Conservation (phyloP, 2,888 invertebrate genomes). For the Amblyteles armatorius region DNA sequence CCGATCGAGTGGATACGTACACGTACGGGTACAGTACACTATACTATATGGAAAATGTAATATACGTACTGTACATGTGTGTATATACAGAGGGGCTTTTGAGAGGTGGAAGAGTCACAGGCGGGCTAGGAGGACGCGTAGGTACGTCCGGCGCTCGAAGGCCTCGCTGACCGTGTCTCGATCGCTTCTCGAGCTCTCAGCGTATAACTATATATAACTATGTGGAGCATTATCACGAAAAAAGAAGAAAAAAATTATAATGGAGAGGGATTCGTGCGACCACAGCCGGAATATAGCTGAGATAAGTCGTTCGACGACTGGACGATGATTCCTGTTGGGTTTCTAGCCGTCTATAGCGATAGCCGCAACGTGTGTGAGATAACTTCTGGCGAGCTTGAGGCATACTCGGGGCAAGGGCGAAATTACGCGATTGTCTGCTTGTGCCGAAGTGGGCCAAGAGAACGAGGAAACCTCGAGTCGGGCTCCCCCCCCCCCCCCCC, state of each 20-base stretch:
- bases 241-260: constrained; percentile 33
- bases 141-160: constrained; percentile 50
- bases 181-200: constrained; percentile 23
- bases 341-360: not conserved
- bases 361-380: constrained; percentile 16
- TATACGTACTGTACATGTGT: constrained; percentile 39
- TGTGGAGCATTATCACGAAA: constrained; percentile 8
- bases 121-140: constrained; percentile 4
- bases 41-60: constrained; percentile 58
- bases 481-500: not conserved
- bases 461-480: constrained; percentile 64
- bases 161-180: constrained; percentile 49
- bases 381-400: constrained; percentile 36
- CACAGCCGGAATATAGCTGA: constrained; percentile 23
- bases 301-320: not conserved
- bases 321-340: not conserved
- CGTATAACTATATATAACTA: constrained; percentile 33
- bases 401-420: constrained; percentile 66
- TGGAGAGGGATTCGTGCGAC: constrained; percentile 17
- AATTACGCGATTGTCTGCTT: constrained; percentile 63
- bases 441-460: constrained; percentile 73
- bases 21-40: constrained; percentile 10
- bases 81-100: constrained; percentile 49
- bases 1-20: constrained; percentile 57
- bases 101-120: constrained; percentile 46